These are phyloP conservation scores for Tragulus kanchil DNA, from an alignment of 2,113 vertebrate genomes.

Conservation along the genomic window DNA sequence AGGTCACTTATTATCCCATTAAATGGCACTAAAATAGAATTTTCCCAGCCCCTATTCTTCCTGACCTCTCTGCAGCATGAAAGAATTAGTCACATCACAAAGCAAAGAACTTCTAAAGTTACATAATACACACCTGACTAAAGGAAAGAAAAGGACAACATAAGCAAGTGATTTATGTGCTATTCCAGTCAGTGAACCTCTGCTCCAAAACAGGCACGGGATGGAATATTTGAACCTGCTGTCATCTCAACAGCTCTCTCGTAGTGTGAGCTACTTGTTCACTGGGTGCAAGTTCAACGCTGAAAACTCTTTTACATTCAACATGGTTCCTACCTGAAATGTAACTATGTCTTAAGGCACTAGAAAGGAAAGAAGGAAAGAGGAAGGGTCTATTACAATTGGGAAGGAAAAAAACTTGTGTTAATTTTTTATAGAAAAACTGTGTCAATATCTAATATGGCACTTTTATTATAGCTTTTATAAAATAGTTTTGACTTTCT, in stretches of 20 bases:
- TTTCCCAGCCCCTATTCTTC: background rate
- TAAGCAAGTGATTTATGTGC: background rate
- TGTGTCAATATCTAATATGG: background rate
- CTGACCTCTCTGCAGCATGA: background rate
- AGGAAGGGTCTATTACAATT: background rate
- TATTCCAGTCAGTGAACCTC: background rate
- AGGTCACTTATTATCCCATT: background rate
- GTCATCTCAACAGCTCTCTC: background rate
- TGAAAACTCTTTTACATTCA: background rate
- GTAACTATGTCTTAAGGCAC: background rate
- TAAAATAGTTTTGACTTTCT: background rate
- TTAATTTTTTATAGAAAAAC: slow-evolving; percentile 37
- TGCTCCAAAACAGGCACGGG: background rate
- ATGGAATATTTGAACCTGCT: background rate
- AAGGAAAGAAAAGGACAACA: background rate
- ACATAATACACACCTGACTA: background rate
- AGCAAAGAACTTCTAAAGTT: background rate
- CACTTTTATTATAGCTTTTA: background rate
- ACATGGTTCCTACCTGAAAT: background rate
- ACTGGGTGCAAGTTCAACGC: background rate
- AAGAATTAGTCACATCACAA: background rate
- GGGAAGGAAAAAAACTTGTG: background rate
- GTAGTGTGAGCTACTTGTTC: background rate
- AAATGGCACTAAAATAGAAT: background rate
- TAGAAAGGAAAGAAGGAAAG: background rate